These are phyloP conservation scores for Phortica magna DNA, from an alignment of 2,888 invertebrate genomes.

Conservation along the genomic window DNA sequence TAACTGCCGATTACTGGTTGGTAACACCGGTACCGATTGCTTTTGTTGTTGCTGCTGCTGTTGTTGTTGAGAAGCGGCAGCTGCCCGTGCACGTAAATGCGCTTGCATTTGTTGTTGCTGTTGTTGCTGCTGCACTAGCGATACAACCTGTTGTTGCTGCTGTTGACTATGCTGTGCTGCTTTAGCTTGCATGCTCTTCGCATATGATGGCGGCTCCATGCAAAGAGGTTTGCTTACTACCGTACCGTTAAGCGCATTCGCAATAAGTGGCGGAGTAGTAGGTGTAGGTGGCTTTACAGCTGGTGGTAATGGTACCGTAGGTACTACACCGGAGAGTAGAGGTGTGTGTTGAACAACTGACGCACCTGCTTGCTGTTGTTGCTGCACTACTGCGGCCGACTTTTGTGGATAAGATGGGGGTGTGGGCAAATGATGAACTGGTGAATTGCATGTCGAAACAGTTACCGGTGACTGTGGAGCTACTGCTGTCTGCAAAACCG, in stretches of 20 bases:
- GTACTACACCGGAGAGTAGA: constrained; percentile 76
- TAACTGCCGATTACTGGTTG: constrained; percentile 78
- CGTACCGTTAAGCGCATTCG: constrained; percentile 77
- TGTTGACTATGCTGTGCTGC: constrained; percentile 76
- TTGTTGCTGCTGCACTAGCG: constrained; percentile 55
- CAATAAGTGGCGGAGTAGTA: constrained; percentile 80
- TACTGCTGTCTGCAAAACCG: constrained; percentile 95
- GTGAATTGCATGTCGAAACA: constrained; percentile 78
- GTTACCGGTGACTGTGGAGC: constrained; percentile 90
- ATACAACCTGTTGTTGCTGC: constrained; percentile 55
- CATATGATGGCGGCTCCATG: constrained; percentile 94
- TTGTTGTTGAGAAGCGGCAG: constrained; percentile 38
- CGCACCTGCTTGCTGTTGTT: constrained; percentile 74
- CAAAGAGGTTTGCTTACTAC: constrained; percentile 82
- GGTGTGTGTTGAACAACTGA: constrained; percentile 79
- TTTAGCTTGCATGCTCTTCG: constrained; percentile 90
- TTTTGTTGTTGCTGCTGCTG: constrained; percentile 42
- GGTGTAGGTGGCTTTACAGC: constrained; percentile 80
- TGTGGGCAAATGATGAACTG: constrained; percentile 79
- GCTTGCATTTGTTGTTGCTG: constrained; percentile 53
- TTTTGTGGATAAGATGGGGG: constrained; percentile 92
- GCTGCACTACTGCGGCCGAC: constrained; percentile 72
- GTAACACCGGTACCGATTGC: constrained; percentile 48
- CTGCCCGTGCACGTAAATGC: constrained; percentile 64
- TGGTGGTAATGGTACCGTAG: constrained; percentile 69